phyloP scores from a whole-genome alignment of 1,140 invertebrate genomes.

The Dendrolimus punctatus region DNA sequence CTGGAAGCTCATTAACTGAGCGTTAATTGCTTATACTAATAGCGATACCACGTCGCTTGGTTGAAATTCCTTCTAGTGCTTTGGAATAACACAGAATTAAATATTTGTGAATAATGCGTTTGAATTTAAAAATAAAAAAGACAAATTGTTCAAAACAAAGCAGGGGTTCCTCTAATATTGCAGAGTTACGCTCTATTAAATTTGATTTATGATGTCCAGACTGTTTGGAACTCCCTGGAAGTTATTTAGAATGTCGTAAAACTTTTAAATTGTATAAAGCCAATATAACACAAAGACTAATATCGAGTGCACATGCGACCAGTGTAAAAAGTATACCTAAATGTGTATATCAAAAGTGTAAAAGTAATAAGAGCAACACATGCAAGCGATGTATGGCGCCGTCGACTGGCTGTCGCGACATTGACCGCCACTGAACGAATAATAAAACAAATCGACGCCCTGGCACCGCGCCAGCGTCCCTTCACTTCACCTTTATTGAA shows the following conservation, averaged over 20 bases:
- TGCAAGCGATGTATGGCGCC: constrained; percentile 41
- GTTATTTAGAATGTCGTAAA: too few relatives aligned
- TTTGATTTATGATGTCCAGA: too few relatives aligned
- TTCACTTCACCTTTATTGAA: constrained; percentile 50
- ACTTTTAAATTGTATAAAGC: too few relatives aligned
- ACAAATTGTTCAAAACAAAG: background rate
- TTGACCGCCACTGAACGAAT: constrained; percentile 61
- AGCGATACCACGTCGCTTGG: constrained; percentile 38
- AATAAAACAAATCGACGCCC: constrained; percentile 59
- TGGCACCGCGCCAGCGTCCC: constrained; percentile 56
- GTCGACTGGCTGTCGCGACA: constrained; percentile 49
- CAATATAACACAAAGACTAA: background rate
- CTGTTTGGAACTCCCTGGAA: too few relatives aligned
- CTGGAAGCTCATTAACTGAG: constrained; percentile 55
- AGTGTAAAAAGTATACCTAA: background rate
- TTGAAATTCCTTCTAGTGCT: constrained; percentile 54
- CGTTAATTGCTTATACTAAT: constrained; percentile 60
- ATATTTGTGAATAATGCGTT: too few relatives aligned
- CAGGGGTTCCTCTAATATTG: too few relatives aligned
- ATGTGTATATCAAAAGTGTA: constrained; percentile 25
- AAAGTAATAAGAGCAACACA: constrained; percentile 40
- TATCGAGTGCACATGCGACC: background rate
- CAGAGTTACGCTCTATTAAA: too few relatives aligned
- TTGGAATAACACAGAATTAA: constrained; percentile 13
- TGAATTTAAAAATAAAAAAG: too few relatives aligned